Evolutionary conservation across 2,888 invertebrate species (phyloP).

Genomic region (Drosophila formosana): DNA sequence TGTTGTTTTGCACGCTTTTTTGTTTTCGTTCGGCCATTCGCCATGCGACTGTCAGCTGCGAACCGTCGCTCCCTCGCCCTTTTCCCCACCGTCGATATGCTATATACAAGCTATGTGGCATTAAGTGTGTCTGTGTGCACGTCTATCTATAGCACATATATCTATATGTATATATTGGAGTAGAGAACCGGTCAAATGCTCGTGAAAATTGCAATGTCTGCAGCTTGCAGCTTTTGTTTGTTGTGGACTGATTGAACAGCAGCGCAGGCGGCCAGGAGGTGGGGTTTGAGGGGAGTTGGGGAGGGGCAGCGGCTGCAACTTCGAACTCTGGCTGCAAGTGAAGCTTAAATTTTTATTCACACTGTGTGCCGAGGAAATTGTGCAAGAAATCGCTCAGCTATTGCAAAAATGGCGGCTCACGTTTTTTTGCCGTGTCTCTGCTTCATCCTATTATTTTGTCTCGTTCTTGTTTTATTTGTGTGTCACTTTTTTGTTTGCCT

Average conservation of each 20-base stretch:
- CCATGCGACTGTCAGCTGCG: slow-evolving; percentile 81
- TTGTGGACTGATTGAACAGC: slow-evolving; percentile 49
- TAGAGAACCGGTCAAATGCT: slow-evolving; percentile 57
- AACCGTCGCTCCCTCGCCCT: background rate
- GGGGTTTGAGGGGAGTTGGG: no score
- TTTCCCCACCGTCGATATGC: slow-evolving; percentile 17
- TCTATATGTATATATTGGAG: slow-evolving; percentile 8
- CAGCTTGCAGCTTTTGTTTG: slow-evolving; percentile 78
- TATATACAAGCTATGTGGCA: slow-evolving; percentile 25
- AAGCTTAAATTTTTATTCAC: slow-evolving; percentile 71
- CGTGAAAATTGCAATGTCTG: slow-evolving; percentile 76
- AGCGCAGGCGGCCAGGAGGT: background rate
- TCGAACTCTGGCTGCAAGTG: slow-evolving; percentile 54
- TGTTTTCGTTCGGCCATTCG: slow-evolving; percentile 78
- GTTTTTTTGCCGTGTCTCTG: slow-evolving; percentile 15
- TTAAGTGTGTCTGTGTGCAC: slow-evolving; percentile 11
- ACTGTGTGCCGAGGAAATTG: slow-evolving; percentile 68
- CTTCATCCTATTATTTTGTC: slow-evolving; percentile 14
- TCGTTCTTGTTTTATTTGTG: slow-evolving; percentile 38
- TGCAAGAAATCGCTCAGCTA: slow-evolving; percentile 68
- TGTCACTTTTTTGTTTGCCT: slow-evolving; percentile 31
- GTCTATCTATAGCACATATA: background rate
- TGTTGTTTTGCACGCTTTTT: slow-evolving; percentile 75
- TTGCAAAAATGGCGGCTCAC: slow-evolving; percentile 50
- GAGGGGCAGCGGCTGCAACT: slow-evolving; percentile 13